A percentile compares a stretch with the other conserved stretches of the same genome.
These are phyloP conservation scores for Ganaspis brasiliensis DNA, from an alignment of 2,888 invertebrate genomes.

Conservation along the genomic window DNA sequence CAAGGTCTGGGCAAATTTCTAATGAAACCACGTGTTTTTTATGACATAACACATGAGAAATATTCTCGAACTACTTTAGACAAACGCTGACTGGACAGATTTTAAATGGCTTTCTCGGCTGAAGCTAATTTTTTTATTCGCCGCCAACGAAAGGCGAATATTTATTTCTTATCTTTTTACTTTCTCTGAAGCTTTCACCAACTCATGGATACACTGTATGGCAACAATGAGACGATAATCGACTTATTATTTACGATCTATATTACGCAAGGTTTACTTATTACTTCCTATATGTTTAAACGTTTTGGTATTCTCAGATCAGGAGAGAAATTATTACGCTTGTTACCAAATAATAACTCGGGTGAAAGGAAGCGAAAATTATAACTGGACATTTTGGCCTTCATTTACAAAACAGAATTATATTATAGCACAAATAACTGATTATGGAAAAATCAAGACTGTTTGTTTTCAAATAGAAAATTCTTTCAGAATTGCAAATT, in stretches of 20 bases:
- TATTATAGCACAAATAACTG: background rate
- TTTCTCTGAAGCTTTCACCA: conserved; percentile 63
- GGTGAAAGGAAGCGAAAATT: conserved; percentile 35
- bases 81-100: conserved; percentile 42
- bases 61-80: conserved; percentile 41
- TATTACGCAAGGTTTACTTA: conserved; percentile 54
- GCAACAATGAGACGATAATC: conserved; percentile 63
- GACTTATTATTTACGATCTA: conserved; percentile 62
- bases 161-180: conserved; percentile 56
- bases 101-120: conserved; percentile 54
- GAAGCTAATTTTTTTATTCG: conserved; percentile 49
- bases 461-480: too few species aligned
- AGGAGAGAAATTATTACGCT: conserved; percentile 26
- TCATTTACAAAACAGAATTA: background rate
- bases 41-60: conserved; percentile 40
- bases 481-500: too few species aligned
- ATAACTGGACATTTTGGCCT: conserved; percentile 10
- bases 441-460: too few species aligned
- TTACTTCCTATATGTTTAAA: conserved; percentile 22
- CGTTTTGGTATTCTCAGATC: background rate
- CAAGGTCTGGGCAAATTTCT: conserved; percentile 25
- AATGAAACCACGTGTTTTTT: conserved; percentile 32
- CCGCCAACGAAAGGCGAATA: conserved; percentile 46
- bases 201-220: conserved; percentile 51
- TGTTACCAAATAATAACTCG: conserved; percentile 15